phyloP scores from a whole-genome alignment of 2,888 invertebrate species.

The Zelleria hepariella region DNA sequence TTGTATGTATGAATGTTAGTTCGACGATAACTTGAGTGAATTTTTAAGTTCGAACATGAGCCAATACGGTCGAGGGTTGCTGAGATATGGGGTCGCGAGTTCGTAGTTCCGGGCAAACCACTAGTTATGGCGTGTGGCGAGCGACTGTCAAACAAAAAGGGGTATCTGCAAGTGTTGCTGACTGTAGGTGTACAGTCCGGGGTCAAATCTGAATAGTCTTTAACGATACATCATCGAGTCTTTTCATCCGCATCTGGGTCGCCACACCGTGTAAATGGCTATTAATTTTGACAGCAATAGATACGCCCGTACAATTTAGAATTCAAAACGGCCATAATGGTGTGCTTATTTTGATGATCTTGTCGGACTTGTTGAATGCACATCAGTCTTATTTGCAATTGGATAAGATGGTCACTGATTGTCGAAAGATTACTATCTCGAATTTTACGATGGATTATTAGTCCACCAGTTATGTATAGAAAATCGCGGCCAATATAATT shows the following conservation, averaged over 20 bases:
- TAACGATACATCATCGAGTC: constrained; percentile 15
- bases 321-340: neutral
- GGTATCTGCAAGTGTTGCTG: too few species aligned
- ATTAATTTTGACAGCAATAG: neutral
- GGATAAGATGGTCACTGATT: neutral
- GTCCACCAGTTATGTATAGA: neutral
- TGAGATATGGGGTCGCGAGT: too few species aligned
- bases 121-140: too few species aligned
- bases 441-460: neutral
- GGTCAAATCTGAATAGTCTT: constrained; percentile 59
- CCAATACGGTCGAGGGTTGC: too few species aligned
- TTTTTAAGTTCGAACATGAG: too few species aligned
- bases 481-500: neutral
- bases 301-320: neutral
- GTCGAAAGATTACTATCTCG: neutral
- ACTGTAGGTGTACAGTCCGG: constrained; percentile 18
- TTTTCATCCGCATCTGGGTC: neutral
- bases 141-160: too few species aligned
- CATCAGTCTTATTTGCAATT: neutral
- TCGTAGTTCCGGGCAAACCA: too few species aligned
- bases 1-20: too few species aligned
- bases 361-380: neutral
- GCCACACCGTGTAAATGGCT: neutral
- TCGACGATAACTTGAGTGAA: too few species aligned
- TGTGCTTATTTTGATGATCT: neutral